A percentile compares a stretch with the other conserved stretches of the same genome.
These are phyloP conservation scores for Drepana falcataria DNA, from an alignment of 2,888 invertebrate species.

Conservation along the genomic window DNA sequence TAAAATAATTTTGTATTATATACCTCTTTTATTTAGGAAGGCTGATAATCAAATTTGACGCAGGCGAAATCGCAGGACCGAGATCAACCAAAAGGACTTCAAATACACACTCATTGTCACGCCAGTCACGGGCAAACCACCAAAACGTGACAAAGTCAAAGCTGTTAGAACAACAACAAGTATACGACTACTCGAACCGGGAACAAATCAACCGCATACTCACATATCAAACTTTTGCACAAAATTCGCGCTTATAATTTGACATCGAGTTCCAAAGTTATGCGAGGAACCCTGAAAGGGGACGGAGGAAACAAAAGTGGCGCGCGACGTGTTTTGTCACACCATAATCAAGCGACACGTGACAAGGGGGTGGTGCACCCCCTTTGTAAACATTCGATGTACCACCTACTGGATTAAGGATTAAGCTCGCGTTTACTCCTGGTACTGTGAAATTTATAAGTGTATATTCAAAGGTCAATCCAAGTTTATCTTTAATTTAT, in stretches of 20 bases:
- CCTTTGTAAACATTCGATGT: constrained; percentile 37
- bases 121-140: too few species aligned
- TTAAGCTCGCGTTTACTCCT: constrained; percentile 21
- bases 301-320: constrained; percentile 35
- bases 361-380: constrained; percentile 25
- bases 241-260: neutral
- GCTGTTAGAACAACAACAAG: too few species aligned
- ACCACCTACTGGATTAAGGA: constrained; percentile 43
- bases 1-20: too few species aligned
- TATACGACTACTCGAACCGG: neutral
- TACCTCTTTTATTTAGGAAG: too few species aligned
- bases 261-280: constrained; percentile 5
- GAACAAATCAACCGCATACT: neutral
- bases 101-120: too few species aligned
- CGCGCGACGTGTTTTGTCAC: constrained; percentile 54
- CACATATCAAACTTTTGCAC: neutral
- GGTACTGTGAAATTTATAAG: constrained; percentile 7
- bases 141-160: too few species aligned
- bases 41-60: too few species aligned
- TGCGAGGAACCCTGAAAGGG: constrained; percentile 24
- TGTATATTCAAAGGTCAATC: neutral
- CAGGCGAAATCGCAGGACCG: too few species aligned
- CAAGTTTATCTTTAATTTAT: neutral
- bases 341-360: constrained; percentile 34
- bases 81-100: too few species aligned